These are phyloP conservation scores for Addax nasomaculatus DNA, from an alignment of 2,113 vertebrate genomes.

Conservation along the genomic window DNA sequence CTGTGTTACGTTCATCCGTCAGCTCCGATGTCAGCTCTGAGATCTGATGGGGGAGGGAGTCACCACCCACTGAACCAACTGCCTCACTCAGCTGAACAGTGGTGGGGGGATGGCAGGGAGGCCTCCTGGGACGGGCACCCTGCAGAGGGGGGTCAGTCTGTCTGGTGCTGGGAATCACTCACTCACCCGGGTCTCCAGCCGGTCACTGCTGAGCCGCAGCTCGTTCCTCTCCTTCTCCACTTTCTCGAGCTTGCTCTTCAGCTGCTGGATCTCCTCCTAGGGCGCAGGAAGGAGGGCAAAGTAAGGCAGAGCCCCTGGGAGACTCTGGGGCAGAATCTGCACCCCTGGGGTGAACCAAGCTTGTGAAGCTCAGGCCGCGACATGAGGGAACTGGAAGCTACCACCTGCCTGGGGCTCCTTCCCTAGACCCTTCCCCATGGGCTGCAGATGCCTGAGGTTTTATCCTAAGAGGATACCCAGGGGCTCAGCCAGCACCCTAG, in stretches of 20 bases:
- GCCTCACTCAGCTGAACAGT: background rate
- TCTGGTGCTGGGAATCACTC: background rate
- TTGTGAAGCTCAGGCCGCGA: background rate
- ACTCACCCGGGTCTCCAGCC: slow-evolving; percentile 93
- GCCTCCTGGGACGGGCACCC: background rate
- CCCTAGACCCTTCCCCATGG: background rate
- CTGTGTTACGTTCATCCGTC: slow-evolving; percentile 94
- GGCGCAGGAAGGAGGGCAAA: background rate
- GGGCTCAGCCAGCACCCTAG: background rate
- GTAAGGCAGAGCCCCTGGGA: background rate
- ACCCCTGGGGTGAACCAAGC: background rate
- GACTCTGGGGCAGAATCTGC: background rate
- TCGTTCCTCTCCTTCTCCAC: slow-evolving; percentile 96
- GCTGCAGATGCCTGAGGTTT: background rate
- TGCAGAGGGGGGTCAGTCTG: background rate
- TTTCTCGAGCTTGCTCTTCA: slow-evolving; percentile 92
- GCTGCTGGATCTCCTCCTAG: slow-evolving; percentile 96
- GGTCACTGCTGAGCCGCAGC: slow-evolving; percentile 92
- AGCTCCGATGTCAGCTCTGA: slow-evolving; percentile 96
- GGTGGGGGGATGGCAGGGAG: rapidly evolving
- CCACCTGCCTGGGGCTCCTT: background rate
- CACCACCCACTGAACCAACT: background rate
- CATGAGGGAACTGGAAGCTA: background rate
- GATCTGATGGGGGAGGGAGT: slow-evolving; percentile 81
- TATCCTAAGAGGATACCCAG: background rate